A percentile compares a stretch with the other conserved stretches of the same genome.
These are phyloP conservation scores for Heliconius eleuchia DNA, from an alignment of 1,140 invertebrate species.

Conservation along the genomic window DNA sequence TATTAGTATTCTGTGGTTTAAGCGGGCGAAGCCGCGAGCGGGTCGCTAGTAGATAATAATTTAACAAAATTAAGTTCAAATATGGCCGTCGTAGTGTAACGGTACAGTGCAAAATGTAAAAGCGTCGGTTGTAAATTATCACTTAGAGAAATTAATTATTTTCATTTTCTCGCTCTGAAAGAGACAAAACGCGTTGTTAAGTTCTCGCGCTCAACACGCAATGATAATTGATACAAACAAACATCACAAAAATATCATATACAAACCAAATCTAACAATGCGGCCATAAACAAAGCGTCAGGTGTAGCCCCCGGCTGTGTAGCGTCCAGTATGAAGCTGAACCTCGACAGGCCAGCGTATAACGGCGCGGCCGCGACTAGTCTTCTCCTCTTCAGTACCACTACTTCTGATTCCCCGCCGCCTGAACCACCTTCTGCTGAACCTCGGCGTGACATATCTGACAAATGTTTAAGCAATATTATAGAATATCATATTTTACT, in stretches of 20 bases:
- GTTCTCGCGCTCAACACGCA: too few species aligned
- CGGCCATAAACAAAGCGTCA: conserved; percentile 97
- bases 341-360: conserved; percentile 90
- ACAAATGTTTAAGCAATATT: not conserved
- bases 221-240: too few species aligned
- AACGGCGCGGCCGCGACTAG: conserved; percentile 88
- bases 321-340: conserved; percentile 95
- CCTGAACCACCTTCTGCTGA: conserved; percentile 90
- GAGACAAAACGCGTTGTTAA: too few species aligned
- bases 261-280: conserved; percentile 94
- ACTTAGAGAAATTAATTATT: too few species aligned
- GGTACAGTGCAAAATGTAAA: too few species aligned
- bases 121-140: too few species aligned
- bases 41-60: not conserved
- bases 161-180: too few species aligned
- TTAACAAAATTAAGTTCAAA: not conserved
- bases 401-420: conserved; percentile 91
- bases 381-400: conserved; percentile 92
- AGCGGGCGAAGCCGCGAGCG: too few species aligned
- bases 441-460: conserved; percentile 91
- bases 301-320: conserved; percentile 97
- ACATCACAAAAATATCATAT: too few species aligned
- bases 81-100: too few species aligned
- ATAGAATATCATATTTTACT: too few species aligned
- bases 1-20: too few species aligned